Base-by-base conservation (phyloP, 2,113 vertebrate genomes). In the Piliocolobus tephrosceles region DNA sequence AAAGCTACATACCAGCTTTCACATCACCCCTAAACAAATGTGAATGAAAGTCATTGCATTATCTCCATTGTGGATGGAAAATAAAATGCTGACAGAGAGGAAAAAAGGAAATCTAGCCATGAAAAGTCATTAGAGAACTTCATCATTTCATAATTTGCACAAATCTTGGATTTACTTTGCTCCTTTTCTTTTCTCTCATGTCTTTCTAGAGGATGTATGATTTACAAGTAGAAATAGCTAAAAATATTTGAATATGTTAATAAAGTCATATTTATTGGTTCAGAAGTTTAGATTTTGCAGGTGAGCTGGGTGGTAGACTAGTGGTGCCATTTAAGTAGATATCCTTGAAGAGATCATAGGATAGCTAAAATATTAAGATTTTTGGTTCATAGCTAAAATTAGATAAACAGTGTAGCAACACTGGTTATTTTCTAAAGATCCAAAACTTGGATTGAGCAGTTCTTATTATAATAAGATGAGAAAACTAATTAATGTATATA, bases 31-130 rank as follows among this genome's bases (percentile, higher is more conserved):
- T 45, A 75, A 92, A 72, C 27, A 93, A 93, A 94, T 68, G 57
- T 73, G 72, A 94, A 30, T 14, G 20, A 81, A 94, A 43, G 32
- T 80, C 50, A 85, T n/a, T 84, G 6, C 17, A 40, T 86, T 68
- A 47, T 95, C 50, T 92, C 52, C 58, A 47, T 61, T 78, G 6
- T 83, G 52, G 52, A 25, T 75, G 81, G 82, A 82, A 96, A 97
- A 88, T 43, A 73, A 88, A 73, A 88, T 72, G 87, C 14, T 57
- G 68, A 95, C 14, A 38, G 35, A 87, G 10, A 50, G 25, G 22
- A 16, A 20, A 68, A 82, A 78, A n/a, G 32, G 45, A 40, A 32
- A 64, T 32, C 16, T 43, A 85, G 8, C 8, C 43, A 38, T 7
- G 12, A 81, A 40, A 13, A 70, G 58, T 96, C 73, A 55, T 66